Evolutionary conservation across 1,140 invertebrate genomes (phyloP), one percentile per base, ranked within the genome.

Genomic region (Charaxes varanes): DNA sequence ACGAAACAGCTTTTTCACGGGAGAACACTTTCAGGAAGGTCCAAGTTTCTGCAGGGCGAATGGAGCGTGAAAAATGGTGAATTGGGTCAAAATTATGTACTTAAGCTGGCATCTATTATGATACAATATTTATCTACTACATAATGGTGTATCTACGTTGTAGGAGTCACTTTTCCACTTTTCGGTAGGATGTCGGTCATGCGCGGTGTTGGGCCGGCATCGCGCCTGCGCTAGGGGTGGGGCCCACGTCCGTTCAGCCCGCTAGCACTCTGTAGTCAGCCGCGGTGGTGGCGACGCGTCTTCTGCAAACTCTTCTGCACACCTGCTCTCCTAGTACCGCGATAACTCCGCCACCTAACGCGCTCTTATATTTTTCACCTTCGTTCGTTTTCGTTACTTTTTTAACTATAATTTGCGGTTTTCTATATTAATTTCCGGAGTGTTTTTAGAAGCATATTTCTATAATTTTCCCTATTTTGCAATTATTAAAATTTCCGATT

Each of bases 151-250:
- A 78, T 76, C 69, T 81, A 73, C 62, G 58, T 68, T 70, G 74
- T 72, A 82, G 78, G 78, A 82, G 78, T 82, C 78, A 70, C 78
- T 82, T 79, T 79, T 79, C 72, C 62, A 82, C 62, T 78, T 79
- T 79, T 71, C 56, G 67, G 78, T 77, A 78, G 74, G 74, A 79
- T 78, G 74, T 82, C 65, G 71, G 67, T 71, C 78, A 74, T 79
- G 78, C 74, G 78, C 74, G 40, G 16, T 69, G 56, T 54, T 28
- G 42, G 45, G 10, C 7, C 51, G 14, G 32, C 21, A 65, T 36
- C 40, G 64, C 74, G 78, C 73, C 10, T 71, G 74, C 78, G 78
- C 65, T 58, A 74, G 73, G 78, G 78, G 78, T 79, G 78, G 78
- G 71, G 76, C 78, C 74, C 56, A 55, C 22, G 36, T 46, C 61